Conservation (phyloP, 1,140 invertebrate species). For the Palaemon carinicauda region DNA sequence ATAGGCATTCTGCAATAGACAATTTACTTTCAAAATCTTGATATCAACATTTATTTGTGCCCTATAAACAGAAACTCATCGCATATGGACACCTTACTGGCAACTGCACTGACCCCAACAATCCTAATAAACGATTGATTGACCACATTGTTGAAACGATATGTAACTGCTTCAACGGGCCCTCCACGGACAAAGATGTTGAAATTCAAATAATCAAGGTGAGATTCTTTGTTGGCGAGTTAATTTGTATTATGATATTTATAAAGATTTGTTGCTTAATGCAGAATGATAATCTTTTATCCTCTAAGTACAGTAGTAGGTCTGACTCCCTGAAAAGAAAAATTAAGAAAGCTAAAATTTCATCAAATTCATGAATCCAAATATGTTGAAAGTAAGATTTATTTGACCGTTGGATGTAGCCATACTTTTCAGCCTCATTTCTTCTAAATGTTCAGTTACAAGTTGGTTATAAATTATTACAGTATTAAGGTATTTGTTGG, state of each 20-base stretch:
- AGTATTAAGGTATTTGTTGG: no score
- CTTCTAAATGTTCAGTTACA: no score
- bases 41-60: neutral
- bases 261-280: neutral
- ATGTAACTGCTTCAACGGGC: conserved; percentile 95
- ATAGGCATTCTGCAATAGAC: no score
- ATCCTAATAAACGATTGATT: conserved; percentile 87
- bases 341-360: neutral
- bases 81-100: conserved; percentile 98
- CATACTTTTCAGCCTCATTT: no score
- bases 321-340: no score
- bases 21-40: neutral
- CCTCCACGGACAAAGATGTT: conserved; percentile 97
- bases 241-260: no score
- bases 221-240: conserved; percentile 25
- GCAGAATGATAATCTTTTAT: conserved; percentile 20
- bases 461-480: no score
- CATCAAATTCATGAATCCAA: no score
- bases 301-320: neutral
- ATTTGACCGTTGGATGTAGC: no score
- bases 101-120: conserved; percentile 80
- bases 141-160: conserved; percentile 98
- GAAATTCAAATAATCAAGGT: conserved; percentile 98
- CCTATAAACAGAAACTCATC: conserved; percentile 91
- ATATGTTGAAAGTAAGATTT: no score